Conservation (phyloP, 1,140 invertebrate genomes). For the Meloidogyne floridensis region DNA sequence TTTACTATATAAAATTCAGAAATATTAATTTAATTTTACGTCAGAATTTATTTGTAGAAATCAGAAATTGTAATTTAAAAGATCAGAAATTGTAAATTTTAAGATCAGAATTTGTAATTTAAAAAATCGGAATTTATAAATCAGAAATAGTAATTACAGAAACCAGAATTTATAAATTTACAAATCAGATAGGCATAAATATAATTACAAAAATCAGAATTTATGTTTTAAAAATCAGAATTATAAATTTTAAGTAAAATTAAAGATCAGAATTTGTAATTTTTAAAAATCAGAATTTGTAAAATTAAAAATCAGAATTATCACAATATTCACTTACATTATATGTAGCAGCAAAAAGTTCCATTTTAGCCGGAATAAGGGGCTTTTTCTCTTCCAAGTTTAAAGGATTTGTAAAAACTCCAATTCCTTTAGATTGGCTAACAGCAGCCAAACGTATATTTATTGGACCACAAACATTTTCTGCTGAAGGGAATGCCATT, state of each 20-base stretch:
- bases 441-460: conserved; percentile 15
- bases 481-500: conserved; percentile 4
- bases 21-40: too few species aligned
- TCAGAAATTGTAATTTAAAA: too few species aligned
- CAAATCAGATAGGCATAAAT: too few species aligned
- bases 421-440: neutral
- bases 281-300: neutral
- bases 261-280: neutral
- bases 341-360: neutral
- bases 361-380: conserved; percentile 17
- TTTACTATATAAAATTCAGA: neutral
- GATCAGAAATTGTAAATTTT: too few species aligned
- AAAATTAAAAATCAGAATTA: neutral
- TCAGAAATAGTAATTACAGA: neutral
- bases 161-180: neutral
- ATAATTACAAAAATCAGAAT: neutral
- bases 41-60: too few species aligned
- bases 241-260: too few species aligned
- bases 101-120: neutral
- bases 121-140: neutral
- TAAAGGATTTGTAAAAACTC: conserved; percentile 14
- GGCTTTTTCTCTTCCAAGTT: conserved; percentile 18
- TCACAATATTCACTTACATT: neutral
- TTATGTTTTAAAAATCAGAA: neutral
- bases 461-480: conserved; percentile 16